Evolutionary conservation across 2,797 vertebrate species (phyloP).

Genomic region (Rhinoraja longicauda): DNA sequence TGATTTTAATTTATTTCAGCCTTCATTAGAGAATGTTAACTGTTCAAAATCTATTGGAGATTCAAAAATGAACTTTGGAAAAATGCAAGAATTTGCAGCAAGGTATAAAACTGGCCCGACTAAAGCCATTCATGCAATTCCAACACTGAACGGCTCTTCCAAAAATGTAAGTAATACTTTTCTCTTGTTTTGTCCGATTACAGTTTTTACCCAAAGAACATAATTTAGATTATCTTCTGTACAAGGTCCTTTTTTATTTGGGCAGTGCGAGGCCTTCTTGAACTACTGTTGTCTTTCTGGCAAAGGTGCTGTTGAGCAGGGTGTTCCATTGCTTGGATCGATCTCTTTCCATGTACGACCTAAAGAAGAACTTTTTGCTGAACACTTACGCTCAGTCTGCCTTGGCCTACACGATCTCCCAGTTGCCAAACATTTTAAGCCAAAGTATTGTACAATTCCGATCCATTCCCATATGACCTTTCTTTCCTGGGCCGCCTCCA

Average conservation of each 20-base stretch:
- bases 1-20: not conserved
- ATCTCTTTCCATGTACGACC: not conserved
- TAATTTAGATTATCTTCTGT: not conserved
- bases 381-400: no score
- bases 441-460: no score
- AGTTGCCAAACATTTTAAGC: no score
- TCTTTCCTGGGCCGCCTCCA: no score
- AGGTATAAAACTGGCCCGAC: slow-evolving; percentile 22
- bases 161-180: slow-evolving; percentile 27
- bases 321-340: not conserved
- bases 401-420: no score
- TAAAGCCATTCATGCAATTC: not conserved
- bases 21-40: slow-evolving; percentile 23
- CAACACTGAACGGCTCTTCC: not conserved
- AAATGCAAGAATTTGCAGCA: slow-evolving; percentile 25
- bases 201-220: not conserved
- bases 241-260: not conserved
- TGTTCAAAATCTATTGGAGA: slow-evolving; percentile 31
- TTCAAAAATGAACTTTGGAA: slow-evolving; percentile 33
- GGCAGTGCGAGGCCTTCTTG: not conserved
- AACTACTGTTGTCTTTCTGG: no score
- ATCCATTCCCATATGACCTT: no score
- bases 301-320: no score
- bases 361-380: no score
- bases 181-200: not conserved